Conservation (phyloP, 2,888 invertebrate species). For the Cyaniris semiargus region DNA sequence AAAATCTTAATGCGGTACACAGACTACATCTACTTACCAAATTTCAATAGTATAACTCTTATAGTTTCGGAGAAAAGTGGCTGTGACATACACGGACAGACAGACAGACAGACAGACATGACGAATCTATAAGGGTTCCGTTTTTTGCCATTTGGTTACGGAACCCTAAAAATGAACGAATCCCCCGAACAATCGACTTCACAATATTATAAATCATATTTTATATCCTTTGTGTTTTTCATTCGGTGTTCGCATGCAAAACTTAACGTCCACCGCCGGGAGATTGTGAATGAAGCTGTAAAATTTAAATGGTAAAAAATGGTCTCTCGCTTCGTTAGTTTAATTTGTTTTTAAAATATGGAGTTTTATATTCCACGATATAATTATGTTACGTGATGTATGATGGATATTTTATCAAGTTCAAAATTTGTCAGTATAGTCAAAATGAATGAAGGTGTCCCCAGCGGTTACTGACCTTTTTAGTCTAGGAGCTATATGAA, state of each 20-base stretch:
- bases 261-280: conserved; percentile 16
- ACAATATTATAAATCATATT: conserved; percentile 23
- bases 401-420: not conserved
- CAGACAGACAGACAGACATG: no score
- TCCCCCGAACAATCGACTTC: not conserved
- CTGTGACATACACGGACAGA: no score
- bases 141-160: no score
- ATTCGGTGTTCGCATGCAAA: conserved; percentile 13
- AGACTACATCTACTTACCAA: no score
- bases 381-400: not conserved
- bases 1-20: no score
- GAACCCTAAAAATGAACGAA: not conserved
- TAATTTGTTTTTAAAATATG: conserved; percentile 18
- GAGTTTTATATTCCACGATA: not conserved
- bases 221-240: not conserved
- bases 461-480: no score
- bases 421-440: no score
- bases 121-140: no score
- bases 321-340: conserved; percentile 7
- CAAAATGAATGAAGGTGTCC: no score
- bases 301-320: conserved; percentile 12
- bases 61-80: no score
- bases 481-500: no score
- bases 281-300: conserved; percentile 19
- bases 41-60: no score